Conservation (phyloP, 2,888 invertebrate species). For the Drosophila putrida region DNA sequence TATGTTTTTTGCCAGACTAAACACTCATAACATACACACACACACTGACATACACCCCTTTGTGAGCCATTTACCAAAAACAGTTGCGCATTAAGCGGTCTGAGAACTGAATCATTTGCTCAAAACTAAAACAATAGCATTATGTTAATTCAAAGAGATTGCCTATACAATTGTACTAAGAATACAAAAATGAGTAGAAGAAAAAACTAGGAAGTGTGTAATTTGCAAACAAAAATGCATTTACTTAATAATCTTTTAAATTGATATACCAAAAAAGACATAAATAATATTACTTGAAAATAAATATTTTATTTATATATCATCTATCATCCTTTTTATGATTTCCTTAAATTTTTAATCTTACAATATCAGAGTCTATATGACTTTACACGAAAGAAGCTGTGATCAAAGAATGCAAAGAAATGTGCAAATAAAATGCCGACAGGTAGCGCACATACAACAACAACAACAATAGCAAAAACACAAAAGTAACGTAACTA, state of each 20-base stretch:
- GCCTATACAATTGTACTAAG: too few species aligned
- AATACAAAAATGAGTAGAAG: too few species aligned
- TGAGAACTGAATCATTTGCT: constrained; percentile 47
- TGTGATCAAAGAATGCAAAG: constrained; percentile 23
- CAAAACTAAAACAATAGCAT: constrained; percentile 34
- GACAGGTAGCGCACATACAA: constrained; percentile 47
- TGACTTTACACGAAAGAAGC: neutral
- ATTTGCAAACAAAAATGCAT: too few species aligned
- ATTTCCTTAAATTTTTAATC: too few species aligned
- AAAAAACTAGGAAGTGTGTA: too few species aligned
- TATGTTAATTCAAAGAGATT: too few species aligned
- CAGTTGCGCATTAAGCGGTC: constrained; percentile 54
- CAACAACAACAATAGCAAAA: constrained; percentile 21
- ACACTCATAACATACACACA: constrained; percentile 18
- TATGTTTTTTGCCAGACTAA: constrained; percentile 12
- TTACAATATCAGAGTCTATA: too few species aligned
- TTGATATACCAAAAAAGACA: too few species aligned
- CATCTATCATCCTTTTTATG: too few species aligned
- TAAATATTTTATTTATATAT: too few species aligned
- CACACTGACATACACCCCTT: constrained; percentile 6
- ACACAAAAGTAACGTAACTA: constrained; percentile 31
- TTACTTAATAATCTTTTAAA: too few species aligned
- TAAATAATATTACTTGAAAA: too few species aligned
- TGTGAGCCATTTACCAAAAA: constrained; percentile 40
- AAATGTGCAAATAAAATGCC: constrained; percentile 49